Percentiles rank a stretch among this genome's conserved stretches.
Evolutionary conservation across 2,888 invertebrate species (phyloP).

Genomic region (Meta bourneti): DNA sequence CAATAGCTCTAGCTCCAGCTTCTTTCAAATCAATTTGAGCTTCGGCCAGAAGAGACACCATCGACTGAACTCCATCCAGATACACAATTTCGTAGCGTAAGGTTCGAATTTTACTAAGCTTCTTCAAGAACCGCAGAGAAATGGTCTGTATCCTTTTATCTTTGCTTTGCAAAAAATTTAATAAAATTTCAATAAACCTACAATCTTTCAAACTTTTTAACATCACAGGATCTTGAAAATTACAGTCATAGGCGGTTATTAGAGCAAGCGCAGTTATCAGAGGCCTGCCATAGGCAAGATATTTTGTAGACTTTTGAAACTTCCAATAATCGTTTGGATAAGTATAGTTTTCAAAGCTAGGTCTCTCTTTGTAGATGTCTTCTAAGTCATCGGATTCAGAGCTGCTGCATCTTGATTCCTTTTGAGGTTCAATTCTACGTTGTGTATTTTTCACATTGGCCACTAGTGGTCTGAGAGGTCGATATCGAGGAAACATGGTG

Average conservation of each 20-base stretch:
- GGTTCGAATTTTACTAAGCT: conserved; percentile 37
- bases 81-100: conserved; percentile 58
- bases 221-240: conserved; percentile 72
- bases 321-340: conserved; percentile 68
- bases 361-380: conserved; percentile 49
- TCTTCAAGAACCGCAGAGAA: conserved; percentile 51
- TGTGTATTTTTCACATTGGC: background rate
- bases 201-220: conserved; percentile 42
- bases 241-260: conserved; percentile 35
- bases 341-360: conserved; percentile 29
- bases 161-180: conserved; percentile 45
- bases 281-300: conserved; percentile 50
- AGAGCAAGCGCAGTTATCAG: conserved; percentile 31
- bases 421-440: background rate
- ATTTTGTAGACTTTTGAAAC: conserved; percentile 51
- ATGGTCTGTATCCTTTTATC: conserved; percentile 58
- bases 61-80: conserved; percentile 41
- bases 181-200: conserved; percentile 46
- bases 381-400: conserved; percentile 63
- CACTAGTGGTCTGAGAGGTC: conserved; percentile 2
- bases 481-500: conserved; percentile 35
- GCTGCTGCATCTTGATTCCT: conserved; percentile 43
- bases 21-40: conserved; percentile 56
- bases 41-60: conserved; percentile 43
- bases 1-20: conserved; percentile 45